These are phyloP conservation scores for Tuta absoluta DNA, from an alignment of 2,888 invertebrate species.

Conservation along the genomic window DNA sequence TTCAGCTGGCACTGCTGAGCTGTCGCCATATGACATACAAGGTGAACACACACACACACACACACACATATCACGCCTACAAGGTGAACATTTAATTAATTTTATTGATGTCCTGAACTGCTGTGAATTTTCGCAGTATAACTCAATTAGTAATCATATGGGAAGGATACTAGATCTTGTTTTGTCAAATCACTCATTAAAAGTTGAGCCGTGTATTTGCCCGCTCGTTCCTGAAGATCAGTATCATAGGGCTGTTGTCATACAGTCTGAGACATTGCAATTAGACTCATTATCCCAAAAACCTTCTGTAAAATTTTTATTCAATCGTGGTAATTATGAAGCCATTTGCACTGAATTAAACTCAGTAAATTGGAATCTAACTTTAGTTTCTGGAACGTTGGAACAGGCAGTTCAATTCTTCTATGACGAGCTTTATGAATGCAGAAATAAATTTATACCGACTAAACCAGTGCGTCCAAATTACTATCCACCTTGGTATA, in stretches of 20 bases:
- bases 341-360: background rate
- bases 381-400: background rate
- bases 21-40: background rate
- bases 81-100: conserved; percentile 1
- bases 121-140: conserved; percentile 20
- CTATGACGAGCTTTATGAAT: conserved; percentile 25
- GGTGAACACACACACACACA: no score
- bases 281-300: background rate
- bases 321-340: conserved; percentile 23
- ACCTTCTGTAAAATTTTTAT: conserved; percentile 22
- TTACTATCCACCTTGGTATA: conserved; percentile 35
- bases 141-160: background rate
- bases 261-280: background rate
- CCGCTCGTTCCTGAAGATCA: conserved; percentile 26
- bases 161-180: conserved; percentile 30
- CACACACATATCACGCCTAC: no score
- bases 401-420: conserved; percentile 20
- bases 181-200: conserved; percentile 24
- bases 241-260: conserved; percentile 27
- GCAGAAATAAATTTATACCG: conserved; percentile 26
- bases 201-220: conserved; percentile 10
- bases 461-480: conserved; percentile 17
- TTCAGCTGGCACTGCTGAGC: background rate
- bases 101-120: conserved; percentile 12
- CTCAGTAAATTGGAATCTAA: conserved; percentile 21